A percentile compares a stretch with the other conserved stretches of the same genome.
Evolutionary conservation across 2,888 invertebrate species (phyloP).

Genomic region (Drosophila peninsularis): DNA sequence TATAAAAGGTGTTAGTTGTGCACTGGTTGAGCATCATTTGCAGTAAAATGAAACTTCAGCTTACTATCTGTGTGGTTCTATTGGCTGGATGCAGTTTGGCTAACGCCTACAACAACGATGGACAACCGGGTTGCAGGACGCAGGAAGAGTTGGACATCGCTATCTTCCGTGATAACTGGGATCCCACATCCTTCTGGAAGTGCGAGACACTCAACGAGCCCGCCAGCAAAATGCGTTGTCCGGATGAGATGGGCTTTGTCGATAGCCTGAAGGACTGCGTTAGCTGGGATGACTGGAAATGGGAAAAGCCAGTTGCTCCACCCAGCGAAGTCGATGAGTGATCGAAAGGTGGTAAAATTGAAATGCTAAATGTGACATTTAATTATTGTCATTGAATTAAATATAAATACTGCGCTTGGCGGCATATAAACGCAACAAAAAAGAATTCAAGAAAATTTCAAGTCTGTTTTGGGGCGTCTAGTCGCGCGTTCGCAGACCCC

Average conservation of each 20-base stretch:
- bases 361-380: conserved; percentile 44
- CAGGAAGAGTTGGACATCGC: conserved; percentile 63
- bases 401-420: conserved; percentile 51
- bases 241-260: conserved; percentile 63
- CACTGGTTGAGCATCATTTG: conserved; percentile 33
- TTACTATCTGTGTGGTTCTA: conserved; percentile 51
- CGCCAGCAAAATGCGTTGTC: conserved; percentile 60
- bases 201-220: conserved; percentile 63
- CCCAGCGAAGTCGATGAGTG: conserved; percentile 54
- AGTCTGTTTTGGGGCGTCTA: conserved; percentile 78
- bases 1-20: conserved; percentile 48
- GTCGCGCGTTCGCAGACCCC: conserved; percentile 94
- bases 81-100: conserved; percentile 38
- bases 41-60: conserved; percentile 57
- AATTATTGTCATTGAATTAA: conserved; percentile 61
- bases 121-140: conserved; percentile 75
- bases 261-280: conserved; percentile 74
- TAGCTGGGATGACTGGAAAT: conserved; percentile 76
- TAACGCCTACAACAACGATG: conserved; percentile 60
- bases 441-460: conserved; percentile 10
- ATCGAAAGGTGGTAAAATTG: conserved; percentile 22
- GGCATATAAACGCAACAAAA: conserved; percentile 38
- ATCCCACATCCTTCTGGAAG: conserved; percentile 78
- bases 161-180: conserved; percentile 75
- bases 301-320: conserved; percentile 71